A percentile compares a stretch with the other conserved stretches of the same genome.
phyloP scores from a whole-genome alignment of 2,113 vertebrate genomes.

The Mormyrus iriodes region DNA sequence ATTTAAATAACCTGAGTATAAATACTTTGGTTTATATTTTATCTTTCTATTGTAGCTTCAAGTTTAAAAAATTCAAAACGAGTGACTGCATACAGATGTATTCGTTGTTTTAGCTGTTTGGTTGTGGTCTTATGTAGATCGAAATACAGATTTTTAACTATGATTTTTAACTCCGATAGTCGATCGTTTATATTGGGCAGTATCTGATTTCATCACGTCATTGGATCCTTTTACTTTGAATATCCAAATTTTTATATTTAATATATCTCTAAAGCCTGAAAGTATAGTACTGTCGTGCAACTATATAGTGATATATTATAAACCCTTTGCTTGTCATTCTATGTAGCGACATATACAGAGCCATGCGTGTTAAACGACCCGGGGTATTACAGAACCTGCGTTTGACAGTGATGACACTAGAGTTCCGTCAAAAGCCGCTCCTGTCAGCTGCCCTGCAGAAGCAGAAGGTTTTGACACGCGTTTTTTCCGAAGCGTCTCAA shows the following conservation, averaged over 20 bases:
- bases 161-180: not conserved
- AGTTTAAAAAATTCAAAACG: not conserved
- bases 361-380: not conserved
- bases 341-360: not conserved
- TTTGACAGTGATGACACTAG: slow-evolving; percentile 47
- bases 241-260: not conserved
- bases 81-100: slow-evolving; percentile 12
- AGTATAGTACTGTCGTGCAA: not conserved
- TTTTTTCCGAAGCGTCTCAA: not conserved
- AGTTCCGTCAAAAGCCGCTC: not conserved
- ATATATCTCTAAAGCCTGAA: not conserved
- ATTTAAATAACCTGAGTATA: not conserved
- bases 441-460: slow-evolving; percentile 53
- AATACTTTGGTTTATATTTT: not conserved
- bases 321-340: not conserved
- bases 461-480: slow-evolving; percentile 58
- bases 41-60: not conserved
- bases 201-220: not conserved
- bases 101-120: not conserved
- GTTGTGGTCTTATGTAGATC: not conserved
- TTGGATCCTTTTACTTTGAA: not conserved
- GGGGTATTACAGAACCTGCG: slow-evolving; percentile 34
- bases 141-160: not conserved
- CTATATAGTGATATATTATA: not conserved
- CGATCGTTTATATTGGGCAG: not conserved